Evolutionary conservation across 2,888 invertebrate genomes (phyloP).

Genomic region (Phorcus lineatus): DNA sequence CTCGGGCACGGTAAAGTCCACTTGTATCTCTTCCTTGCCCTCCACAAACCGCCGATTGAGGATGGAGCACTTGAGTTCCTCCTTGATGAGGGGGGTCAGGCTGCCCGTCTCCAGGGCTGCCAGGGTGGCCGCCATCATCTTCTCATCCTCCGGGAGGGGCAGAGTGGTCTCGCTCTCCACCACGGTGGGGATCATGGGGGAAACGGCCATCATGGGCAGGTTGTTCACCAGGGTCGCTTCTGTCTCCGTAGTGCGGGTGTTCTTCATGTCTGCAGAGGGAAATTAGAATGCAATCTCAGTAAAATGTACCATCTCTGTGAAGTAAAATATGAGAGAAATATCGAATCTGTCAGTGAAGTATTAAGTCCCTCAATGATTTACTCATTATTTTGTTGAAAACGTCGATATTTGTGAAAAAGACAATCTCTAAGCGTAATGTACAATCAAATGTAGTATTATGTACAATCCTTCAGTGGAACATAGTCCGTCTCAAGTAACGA

Average conservation of each 20-base stretch:
- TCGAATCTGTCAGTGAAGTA: too few relatives aligned
- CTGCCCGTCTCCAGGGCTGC: slow-evolving; percentile 39
- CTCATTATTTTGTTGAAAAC: too few relatives aligned
- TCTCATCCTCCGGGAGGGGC: slow-evolving; percentile 26
- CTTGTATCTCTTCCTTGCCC: slow-evolving; percentile 57
- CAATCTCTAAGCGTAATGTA: too few relatives aligned
- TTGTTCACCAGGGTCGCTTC: neutral
- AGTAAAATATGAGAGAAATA: too few relatives aligned
- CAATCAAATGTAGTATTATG: too few relatives aligned
- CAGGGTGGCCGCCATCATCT: slow-evolving; percentile 36
- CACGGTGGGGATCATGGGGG: neutral
- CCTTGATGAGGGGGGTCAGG: slow-evolving; percentile 53
- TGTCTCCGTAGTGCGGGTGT: neutral
- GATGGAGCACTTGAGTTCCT: slow-evolving; percentile 58
- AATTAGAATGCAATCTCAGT: too few relatives aligned
- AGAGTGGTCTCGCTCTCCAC: neutral
- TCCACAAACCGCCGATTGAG: slow-evolving; percentile 52
- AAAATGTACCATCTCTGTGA: too few relatives aligned
- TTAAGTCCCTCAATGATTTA: too few relatives aligned
- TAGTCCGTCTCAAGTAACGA: too few relatives aligned
- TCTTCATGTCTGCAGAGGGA: neutral
- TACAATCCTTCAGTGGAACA: too few relatives aligned
- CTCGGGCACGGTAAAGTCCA: slow-evolving; percentile 48
- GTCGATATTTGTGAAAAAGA: too few relatives aligned
- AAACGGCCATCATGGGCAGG: neutral